Percentiles rank a stretch among this genome's conserved stretches.
Conservation (phyloP, 2,888 invertebrate genomes). For the Andrena bicolor region DNA sequence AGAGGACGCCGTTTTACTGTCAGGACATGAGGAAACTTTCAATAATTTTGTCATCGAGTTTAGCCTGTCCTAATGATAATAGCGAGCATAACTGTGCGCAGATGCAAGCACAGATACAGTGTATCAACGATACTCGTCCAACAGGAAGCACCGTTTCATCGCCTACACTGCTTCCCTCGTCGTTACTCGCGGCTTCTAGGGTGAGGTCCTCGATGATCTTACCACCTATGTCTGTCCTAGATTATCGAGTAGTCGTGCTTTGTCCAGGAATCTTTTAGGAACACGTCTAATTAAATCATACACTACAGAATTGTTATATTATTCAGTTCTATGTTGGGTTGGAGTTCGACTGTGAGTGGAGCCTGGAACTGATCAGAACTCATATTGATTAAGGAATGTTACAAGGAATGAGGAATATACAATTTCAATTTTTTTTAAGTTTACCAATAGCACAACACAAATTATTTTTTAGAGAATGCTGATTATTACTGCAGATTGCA, state of each 20-base stretch:
- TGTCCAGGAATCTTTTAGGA: not conserved
- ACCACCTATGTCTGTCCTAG: not conserved
- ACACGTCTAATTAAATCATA: not conserved
- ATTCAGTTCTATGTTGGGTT: too few relatives aligned
- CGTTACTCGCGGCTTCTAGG: constrained; percentile 10
- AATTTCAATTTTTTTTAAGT: too few relatives aligned
- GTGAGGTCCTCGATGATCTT: constrained; percentile 1
- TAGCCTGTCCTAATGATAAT: constrained; percentile 10
- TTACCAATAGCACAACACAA: too few relatives aligned
- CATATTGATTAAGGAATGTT: too few relatives aligned
- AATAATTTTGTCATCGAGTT: constrained; percentile 31
- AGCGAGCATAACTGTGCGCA: constrained; percentile 11
- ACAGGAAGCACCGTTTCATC: constrained; percentile 34
- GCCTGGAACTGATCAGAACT: too few relatives aligned
- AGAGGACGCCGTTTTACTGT: not conserved
- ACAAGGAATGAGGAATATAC: too few relatives aligned
- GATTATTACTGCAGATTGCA: too few relatives aligned
- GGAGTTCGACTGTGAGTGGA: too few relatives aligned
- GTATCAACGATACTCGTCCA: constrained; percentile 5
- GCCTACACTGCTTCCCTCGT: constrained; percentile 28
- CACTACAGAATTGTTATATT: not conserved
- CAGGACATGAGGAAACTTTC: constrained; percentile 17
- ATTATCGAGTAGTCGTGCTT: not conserved
- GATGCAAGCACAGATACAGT: not conserved
- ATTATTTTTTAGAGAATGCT: too few relatives aligned